Evolutionary conservation across 2,888 invertebrate species (phyloP), one percentile per base, ranked within the genome.

Genomic region (Eutolmus rufibarbis): DNA sequence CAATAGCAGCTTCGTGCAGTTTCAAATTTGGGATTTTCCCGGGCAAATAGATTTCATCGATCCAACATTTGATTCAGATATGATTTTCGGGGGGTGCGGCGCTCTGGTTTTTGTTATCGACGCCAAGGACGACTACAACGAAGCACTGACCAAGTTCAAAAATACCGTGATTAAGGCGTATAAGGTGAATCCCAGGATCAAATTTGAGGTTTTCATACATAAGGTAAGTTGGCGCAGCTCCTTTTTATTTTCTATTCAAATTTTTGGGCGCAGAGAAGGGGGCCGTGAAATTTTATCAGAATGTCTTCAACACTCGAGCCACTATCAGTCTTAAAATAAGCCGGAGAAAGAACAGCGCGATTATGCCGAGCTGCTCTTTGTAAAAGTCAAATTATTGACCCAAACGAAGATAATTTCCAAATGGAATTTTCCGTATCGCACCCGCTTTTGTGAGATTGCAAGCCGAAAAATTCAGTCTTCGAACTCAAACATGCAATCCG

Each of bases 11-110:
- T 99, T 99, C 94, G 98, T 99, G 84, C 99, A 99, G 92, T 99
- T 99, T 93, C 98, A 99, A 95, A 99, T 99, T 89, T 99, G 99
- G 98, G 99, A 99, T 92, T 98, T 99, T 93, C 99, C 99, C 5
- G 99, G 99, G 0, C 99, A 99, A 93, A 98, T 99, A 89, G 98
- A 99, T 92, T 98, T 98, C 91, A 98, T 99, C 93, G 98, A 99
- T 94, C 96, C 97, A 46, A 96, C 97, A 12, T 98, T 98, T 93
- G 98, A 99, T 93, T 97, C 97, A 16, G 98, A 98, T 90, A 96
- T 96, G 94, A 98, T 99, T 91, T 99, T 99, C 94, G 97, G 98
- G 77, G 97, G 98, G 31, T 99, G 98, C 93, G 99, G 98, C 86
- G 99, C 99, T 79, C 94, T 99, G 74, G 98, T 99, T 51, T 99